Evolutionary conservation across 2,888 invertebrate species (phyloP), one percentile per base, ranked within the genome.

Genomic region (Dasysyrphus albostriatus): DNA sequence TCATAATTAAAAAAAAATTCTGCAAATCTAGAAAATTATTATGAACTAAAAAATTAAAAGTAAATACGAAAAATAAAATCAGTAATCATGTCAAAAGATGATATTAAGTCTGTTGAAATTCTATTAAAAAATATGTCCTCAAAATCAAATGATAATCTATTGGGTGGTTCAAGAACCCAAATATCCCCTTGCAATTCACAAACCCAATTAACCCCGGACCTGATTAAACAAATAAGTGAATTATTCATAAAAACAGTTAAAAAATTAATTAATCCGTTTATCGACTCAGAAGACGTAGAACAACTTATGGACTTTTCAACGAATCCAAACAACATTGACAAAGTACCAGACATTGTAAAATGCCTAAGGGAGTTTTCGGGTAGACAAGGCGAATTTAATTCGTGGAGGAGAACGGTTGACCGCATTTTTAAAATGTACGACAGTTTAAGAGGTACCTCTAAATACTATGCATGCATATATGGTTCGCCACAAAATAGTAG

Each of bases 191-290:
- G 32, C n/a, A 56, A n/a, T 56, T 7, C 32, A 56, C 32, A 29
- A 56, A 56, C 32, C n/a, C 32, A 29, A 32, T 14, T 56, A 56
- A 5, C 56, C 29, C 32, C 56, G 14, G 56, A 56, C 56, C 29
- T 56, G 6, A 56, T 32, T 6, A 12, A 7, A 56, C 56, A 56
- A 56, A 56, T 56, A 56, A 56, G 32, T 32, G 56, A 32, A 32
- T 32, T 56, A 56, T 32, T 56, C 10, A 7, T 56, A 32, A 14
- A 32, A 4, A 56, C 56, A 32, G 32, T 32, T n/a, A 29, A 32
- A 32, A 56, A 56, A 56, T 32, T 56, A 32, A 29, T 32, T 32
- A 56, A 56, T 56, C 32, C 56, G 32, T 56, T 56, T n/a, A 34
- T 32, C 7, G 56, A 56, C 32, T 14, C 56, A 32, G 32, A 56